Evolutionary conservation across 2,113 vertebrate species (phyloP), one percentile per base, ranked within the genome.

Genomic region (Pollimyrus isidori): DNA sequence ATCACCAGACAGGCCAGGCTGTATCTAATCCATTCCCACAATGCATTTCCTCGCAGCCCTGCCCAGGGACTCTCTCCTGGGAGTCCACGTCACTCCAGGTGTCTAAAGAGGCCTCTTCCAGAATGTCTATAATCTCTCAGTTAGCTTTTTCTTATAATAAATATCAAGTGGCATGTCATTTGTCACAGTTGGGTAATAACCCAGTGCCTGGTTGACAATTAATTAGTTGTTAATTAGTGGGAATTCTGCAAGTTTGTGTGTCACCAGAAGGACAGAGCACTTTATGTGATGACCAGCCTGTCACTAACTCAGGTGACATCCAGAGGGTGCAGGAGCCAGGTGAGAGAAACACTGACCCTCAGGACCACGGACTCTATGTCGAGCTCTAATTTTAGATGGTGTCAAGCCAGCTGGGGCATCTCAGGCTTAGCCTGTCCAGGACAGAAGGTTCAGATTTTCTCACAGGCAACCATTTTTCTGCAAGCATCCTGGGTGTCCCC

Each of bases 21-120:
- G 46, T 50, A 6, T 87, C 35, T 62, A 87, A 45, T 65, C 87
- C 87, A 87, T 62, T 87, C 56, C 85, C 85, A 87, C 4, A 87
- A 52, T 87, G 50, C 85, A 87, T 19, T 30, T 52, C 50, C 50
- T 5, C 50, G 2, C 7, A 30, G 49, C 26, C 50, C 45, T 39
- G 49, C 26, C n/a, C 48, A 39, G 49, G n/a, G 49, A 86, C 11
- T 86, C n/a, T 86, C 17, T 49, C 9, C 50, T 2, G 7, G 85
- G 50, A 35, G 50, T 26, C 50, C 13, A 10, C 26, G n/a, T 53
- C n/a, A 26, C 15, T 53, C 15, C 26, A 48, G 23, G 50, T 53
- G 30, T 56, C 53, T 35, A 87, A 56, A 11, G n/a, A 26, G 50
- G 49, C 85, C 85, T 21, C 26, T 56, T 87, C 4, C 4, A 30